A percentile compares a stretch with the other conserved stretches of the same genome.
Evolutionary conservation across 2,888 invertebrate genomes (phyloP).

Genomic region (Agonopterix subpropinquella): DNA sequence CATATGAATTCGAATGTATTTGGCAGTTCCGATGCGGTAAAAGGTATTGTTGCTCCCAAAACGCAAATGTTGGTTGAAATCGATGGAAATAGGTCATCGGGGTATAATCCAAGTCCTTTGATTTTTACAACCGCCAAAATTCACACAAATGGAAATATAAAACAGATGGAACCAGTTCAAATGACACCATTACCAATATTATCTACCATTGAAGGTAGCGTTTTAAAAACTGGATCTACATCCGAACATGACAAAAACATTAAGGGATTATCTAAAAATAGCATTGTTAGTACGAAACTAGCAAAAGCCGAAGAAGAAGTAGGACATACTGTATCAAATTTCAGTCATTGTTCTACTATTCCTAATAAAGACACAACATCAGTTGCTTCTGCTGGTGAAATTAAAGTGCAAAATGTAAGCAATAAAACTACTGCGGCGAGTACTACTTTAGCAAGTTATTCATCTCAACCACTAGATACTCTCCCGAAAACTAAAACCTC

Average conservation of each 20-base stretch:
- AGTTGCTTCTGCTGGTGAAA: neutral
- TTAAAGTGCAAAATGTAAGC: neutral
- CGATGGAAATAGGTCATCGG: conserved; percentile 35
- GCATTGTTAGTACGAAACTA: neutral
- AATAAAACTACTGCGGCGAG: neutral
- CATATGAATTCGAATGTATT: conserved; percentile 57
- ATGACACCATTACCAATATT: conserved; percentile 55
- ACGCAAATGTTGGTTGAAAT: conserved; percentile 53
- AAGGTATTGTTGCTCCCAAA: conserved; percentile 30
- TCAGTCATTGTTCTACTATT: neutral
- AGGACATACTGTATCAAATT: neutral
- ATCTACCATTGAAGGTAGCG: conserved; percentile 51
- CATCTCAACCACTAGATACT: too few species aligned
- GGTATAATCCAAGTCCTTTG: conserved; percentile 43
- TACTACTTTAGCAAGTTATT: neutral
- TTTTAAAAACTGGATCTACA: conserved; percentile 28
- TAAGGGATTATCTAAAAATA: conserved; percentile 4
- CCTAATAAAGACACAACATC: neutral
- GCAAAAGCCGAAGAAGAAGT: neutral
- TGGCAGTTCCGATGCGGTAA: conserved; percentile 23
- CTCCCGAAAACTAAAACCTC: too few species aligned
- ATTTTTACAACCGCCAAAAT: conserved; percentile 72
- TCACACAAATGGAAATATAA: conserved; percentile 50
- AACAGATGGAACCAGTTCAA: conserved; percentile 55
- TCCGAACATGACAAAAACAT: conserved; percentile 5